Evolutionary conservation across 2,888 invertebrate species (phyloP).

Genomic region (Luffia ferchaultella): DNA sequence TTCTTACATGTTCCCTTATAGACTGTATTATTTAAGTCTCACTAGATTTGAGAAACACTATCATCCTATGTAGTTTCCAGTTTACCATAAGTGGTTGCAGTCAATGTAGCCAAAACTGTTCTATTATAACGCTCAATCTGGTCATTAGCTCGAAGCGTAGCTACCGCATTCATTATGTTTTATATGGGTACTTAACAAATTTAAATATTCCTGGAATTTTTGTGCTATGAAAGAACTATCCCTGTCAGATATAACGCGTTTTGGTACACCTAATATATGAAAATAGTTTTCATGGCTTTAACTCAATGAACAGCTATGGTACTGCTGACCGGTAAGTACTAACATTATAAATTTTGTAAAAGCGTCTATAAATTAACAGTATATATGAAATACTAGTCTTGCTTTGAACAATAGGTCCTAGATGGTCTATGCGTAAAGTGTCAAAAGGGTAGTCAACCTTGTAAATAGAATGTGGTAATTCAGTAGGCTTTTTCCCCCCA

Average conservation of each 20-base stretch:
- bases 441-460: not conserved
- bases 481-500: slow-evolving; percentile 15
- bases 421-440: not conserved
- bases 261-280: not conserved
- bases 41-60: not conserved
- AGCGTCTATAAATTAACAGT: not conserved
- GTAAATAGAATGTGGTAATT: slow-evolving; percentile 6
- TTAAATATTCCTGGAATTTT: not conserved
- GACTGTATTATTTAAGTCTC: no score
- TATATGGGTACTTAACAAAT: not conserved
- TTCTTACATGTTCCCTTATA: no score
- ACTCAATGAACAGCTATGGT: not conserved
- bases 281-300: not conserved
- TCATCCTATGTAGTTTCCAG: not conserved
- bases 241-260: not conserved
- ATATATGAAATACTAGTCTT: not conserved
- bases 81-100: not conserved
- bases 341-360: not conserved
- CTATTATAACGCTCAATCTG: not conserved
- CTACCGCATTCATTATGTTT: not conserved
- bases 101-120: not conserved
- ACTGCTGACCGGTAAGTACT: not conserved
- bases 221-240: not conserved
- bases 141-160: not conserved
- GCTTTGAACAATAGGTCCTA: not conserved